Evolutionary conservation across 2,797 vertebrate genomes (phyloP).

Genomic region (Acestrorhynchus altus): DNA sequence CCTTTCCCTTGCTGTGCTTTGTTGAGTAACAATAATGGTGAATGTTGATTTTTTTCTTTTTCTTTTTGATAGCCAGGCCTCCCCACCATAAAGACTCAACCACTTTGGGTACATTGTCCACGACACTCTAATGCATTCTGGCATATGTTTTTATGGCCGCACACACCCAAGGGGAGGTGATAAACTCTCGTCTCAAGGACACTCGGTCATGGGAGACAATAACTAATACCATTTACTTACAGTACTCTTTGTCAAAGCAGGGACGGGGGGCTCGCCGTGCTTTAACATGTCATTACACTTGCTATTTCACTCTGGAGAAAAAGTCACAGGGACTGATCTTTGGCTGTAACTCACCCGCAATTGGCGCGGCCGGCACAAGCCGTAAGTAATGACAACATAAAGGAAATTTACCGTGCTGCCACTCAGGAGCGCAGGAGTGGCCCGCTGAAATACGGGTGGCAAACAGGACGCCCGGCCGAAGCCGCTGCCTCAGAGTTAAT

Average conservation of each 20-base stretch:
- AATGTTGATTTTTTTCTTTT: constrained; percentile 40
- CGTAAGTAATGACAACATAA: constrained; percentile 82
- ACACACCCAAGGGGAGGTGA: constrained; percentile 47
- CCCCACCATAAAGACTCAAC: constrained; percentile 15
- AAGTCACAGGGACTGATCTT: constrained; percentile 58
- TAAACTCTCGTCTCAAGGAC: constrained; percentile 67
- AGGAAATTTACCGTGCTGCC: constrained; percentile 73
- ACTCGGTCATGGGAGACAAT: constrained; percentile 51
- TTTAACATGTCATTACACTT: constrained; percentile 63
- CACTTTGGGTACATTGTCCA: constrained; percentile 39
- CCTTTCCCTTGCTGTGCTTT: neutral
- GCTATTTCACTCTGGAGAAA: constrained; percentile 52
- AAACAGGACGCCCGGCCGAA: neutral
- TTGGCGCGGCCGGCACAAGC: constrained; percentile 57
- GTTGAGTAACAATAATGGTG: neutral
- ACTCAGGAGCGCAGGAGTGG: constrained; percentile 58
- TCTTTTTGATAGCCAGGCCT: constrained; percentile 21
- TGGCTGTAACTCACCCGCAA: constrained; percentile 65
- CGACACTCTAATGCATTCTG: constrained; percentile 34
- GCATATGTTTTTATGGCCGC: constrained; percentile 47
- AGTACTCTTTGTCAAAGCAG: constrained; percentile 52
- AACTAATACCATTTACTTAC: constrained; percentile 66
- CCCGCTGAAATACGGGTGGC: constrained; percentile 51
- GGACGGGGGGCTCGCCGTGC: constrained; percentile 30
- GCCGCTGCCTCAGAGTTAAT: constrained; percentile 65